Percentiles rank a stretch among this genome's conserved stretches.
Evolutionary conservation across 2,797 vertebrate genomes (phyloP).

Genomic region (Morelia viridis): DNA sequence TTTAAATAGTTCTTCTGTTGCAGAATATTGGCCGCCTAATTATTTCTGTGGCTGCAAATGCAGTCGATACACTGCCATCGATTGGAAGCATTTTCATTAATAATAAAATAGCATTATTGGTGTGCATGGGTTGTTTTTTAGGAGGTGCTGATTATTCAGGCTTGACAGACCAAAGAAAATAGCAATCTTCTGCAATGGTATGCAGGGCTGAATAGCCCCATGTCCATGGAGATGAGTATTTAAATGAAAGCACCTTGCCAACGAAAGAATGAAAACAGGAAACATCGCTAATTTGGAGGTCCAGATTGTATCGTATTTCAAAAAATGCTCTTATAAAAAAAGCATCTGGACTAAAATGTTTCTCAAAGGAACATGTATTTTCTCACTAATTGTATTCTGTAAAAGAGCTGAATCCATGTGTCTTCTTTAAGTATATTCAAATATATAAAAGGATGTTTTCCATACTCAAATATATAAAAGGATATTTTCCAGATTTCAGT

Average conservation of each 20-base stretch:
- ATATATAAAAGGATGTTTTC: no score
- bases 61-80: conserved; percentile 65
- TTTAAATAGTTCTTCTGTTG: conserved; percentile 49
- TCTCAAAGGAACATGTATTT: neutral
- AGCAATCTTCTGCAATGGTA: no score
- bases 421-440: neutral
- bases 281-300: neutral
- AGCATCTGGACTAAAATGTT: neutral
- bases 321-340: neutral
- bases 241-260: neutral
- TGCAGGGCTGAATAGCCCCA: no score
- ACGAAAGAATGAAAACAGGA: neutral
- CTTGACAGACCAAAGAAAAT: conserved; percentile 54
- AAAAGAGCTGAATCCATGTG: neutral
- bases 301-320: neutral
- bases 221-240: neutral
- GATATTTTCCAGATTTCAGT: neutral
- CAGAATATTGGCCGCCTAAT: conserved; percentile 72
- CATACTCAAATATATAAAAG: neutral
- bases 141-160: conserved; percentile 59
- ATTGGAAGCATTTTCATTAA: conserved; percentile 72
- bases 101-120: conserved; percentile 68
- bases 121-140: conserved; percentile 53
- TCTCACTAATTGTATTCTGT: neutral
- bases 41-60: conserved; percentile 70